Evolutionary conservation across 2,888 invertebrate genomes (phyloP), one percentile per base, ranked within the genome.

Genomic region (Acleris holmiana): DNA sequence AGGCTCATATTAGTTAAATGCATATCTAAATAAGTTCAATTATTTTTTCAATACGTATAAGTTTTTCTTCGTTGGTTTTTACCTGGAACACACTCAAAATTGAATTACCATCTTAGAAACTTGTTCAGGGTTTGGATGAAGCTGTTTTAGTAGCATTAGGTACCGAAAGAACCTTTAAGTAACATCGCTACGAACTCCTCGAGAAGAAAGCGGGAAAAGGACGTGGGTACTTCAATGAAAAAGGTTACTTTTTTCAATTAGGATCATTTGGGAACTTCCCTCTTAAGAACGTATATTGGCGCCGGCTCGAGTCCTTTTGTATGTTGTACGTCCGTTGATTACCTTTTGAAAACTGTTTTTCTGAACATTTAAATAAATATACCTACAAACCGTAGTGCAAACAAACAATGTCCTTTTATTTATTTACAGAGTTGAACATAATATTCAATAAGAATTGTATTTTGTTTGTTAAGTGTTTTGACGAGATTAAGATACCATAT

Each of bases 291-390:
- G 66, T 69, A 69, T 71, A 70, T 29, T 21, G 46, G 49, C 18
- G 46, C 40, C 46, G 15, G 44, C 44, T 44, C 17, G 17, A 17
- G 44, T 15, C 17, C 6, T 44, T 46, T 53, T 18, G 68, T 67
- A 67, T 67, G 35, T 29, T 63, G 62, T 61, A 55, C 62, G 65
- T 66, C 68, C 35, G 35, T 69, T 75, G 73, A 76, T 76, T 76
- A 75, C 74, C 74, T 75, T 74, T 67, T 68, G 48, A 72, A 72
- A 73, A 70, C 67, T 69, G 25, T 19, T 29, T 59, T 19, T n/a
- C n/a, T n/a, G n/a, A n/a, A n/a, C n/a, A n/a, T n/a, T n/a, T n/a
- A n/a, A n/a, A n/a, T n/a, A n/a, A n/a, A n/a, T n/a, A n/a, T n/a
- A n/a, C n/a, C n/a, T n/a, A n/a, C n/a, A n/a, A n/a, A n/a, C n/a